Evolutionary conservation across 2,888 invertebrate genomes (phyloP), one percentile per base, ranked within the genome.

Genomic region (Camponotus fellah): DNA sequence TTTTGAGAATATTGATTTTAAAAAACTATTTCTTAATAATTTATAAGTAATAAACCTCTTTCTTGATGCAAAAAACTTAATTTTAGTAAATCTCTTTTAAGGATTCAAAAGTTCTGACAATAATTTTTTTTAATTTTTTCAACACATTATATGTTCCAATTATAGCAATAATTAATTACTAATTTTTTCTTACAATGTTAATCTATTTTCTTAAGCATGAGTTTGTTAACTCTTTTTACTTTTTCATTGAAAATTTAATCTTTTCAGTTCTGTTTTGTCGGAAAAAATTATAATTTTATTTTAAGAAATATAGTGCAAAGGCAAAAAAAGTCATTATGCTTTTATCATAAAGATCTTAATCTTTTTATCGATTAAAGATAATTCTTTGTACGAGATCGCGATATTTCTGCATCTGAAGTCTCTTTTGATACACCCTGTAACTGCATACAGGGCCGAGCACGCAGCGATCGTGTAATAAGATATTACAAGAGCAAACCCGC

Each of bases 391-490:
- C 0, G 71, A 74, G 40, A 74, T 49, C 17, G 49, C 37, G 26
- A 9, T 10, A 37, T 8, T 53, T 21, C 65, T 26, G 32, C 34
- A 46, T 26, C 8, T 26, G 9, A 46, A 40, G 21, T 56, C 3
- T 56, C 40, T 58, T 75, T 65, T 72, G 60, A 3, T 79, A 58
- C 65, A 32, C 6, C 64, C 64, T 79, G 56, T 81, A 76, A 58
- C 72, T 58, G 82, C 84, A 80, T 79, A 76, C 84, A 84, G 58
- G 69, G 76, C 64, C 82, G 81, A 85, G 88, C 87, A 90, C 85
- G 86, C 91, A 82, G 87, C 86, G 92, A 92, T 92, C 92, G 92
- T 92, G 92, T 92, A 92, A 92, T 91, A 92, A 92, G 92, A 92
- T 92, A 92, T 92, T 87, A 89, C 91, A 85, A 91, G 91, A 89